phyloP scores from a whole-genome alignment of 2,113 vertebrate genomes.

The Pseudolaguvia tuberculata region DNA sequence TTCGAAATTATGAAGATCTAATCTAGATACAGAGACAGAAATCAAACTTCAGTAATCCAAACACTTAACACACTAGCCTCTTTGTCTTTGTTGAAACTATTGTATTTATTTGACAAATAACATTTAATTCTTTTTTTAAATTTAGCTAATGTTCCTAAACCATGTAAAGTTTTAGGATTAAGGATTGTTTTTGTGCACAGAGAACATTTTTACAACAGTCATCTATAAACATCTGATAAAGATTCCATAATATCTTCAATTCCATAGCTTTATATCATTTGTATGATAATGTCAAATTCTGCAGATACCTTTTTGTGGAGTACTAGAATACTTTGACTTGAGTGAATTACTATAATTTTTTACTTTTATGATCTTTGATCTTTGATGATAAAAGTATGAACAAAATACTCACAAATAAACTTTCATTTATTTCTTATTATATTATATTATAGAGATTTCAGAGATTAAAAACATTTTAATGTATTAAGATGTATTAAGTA shows the following conservation, averaged over 20 bases:
- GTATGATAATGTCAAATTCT: background rate
- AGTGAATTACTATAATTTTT: too few relatives aligned
- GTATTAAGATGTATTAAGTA: too few relatives aligned
- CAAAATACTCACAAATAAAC: background rate
- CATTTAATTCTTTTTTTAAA: slow-evolving; percentile 44
- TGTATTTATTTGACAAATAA: slow-evolving; percentile 57
- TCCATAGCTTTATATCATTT: slow-evolving; percentile 1
- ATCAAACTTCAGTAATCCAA: slow-evolving; percentile 57
- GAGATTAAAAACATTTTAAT: background rate
- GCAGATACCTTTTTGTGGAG: background rate
- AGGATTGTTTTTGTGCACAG: too few relatives aligned
- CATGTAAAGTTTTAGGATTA: slow-evolving; percentile 63
- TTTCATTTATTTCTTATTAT: too few relatives aligned
- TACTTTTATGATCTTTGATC: too few relatives aligned
- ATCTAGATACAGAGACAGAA: slow-evolving; percentile 42
- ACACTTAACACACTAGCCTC: slow-evolving; percentile 49
- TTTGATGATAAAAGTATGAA: too few relatives aligned
- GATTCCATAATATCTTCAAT: slow-evolving; percentile 32
- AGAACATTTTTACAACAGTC: slow-evolving; percentile 29
- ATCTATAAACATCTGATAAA: slow-evolving; percentile 42
- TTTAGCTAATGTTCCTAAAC: slow-evolving; percentile 54
- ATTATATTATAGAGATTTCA: background rate
- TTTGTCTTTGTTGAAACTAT: slow-evolving; percentile 45
- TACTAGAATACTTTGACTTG: too few relatives aligned
- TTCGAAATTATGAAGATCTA: slow-evolving; percentile 6